Conservation (phyloP, 2,797 vertebrate species). For the Acanthornis magna region DNA sequence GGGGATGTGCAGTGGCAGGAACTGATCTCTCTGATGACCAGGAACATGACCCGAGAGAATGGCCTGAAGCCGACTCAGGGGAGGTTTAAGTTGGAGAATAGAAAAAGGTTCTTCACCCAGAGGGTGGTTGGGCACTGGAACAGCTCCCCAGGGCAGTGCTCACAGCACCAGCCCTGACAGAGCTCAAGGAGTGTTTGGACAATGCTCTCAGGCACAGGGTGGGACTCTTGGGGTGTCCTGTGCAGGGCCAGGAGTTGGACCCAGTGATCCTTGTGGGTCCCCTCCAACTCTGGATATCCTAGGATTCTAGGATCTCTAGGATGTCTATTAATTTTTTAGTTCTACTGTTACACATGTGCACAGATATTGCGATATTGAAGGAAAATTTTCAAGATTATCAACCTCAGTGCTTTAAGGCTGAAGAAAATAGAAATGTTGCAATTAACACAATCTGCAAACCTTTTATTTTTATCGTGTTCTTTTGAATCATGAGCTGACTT, state of each 20-base stretch:
- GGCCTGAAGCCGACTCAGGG: neutral
- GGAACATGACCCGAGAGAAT: neutral
- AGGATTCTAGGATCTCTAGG: neutral
- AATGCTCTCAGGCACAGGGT: neutral
- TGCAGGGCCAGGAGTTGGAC: neutral
- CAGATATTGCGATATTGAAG: rapidly evolving
- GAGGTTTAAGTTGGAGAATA: neutral
- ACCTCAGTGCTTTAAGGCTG: neutral
- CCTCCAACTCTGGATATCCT: neutral
- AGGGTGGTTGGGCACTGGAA: neutral
- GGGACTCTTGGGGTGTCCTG: neutral
- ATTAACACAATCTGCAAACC: neutral
- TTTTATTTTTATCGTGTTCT: neutral
- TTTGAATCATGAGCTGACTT: neutral
- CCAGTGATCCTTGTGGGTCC: neutral
- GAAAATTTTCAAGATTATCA: neutral
- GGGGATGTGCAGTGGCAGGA: neutral
- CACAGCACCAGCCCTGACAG: neutral
- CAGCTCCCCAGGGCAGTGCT: neutral
- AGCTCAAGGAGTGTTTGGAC: neutral
- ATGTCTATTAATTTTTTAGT: neutral
- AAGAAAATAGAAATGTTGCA: neutral
- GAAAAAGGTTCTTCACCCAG: neutral
- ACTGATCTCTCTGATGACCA: neutral
- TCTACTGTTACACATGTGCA: neutral